Conservation (phyloP, 1,140 invertebrate genomes). For the Dinoponera quadriceps region DNA sequence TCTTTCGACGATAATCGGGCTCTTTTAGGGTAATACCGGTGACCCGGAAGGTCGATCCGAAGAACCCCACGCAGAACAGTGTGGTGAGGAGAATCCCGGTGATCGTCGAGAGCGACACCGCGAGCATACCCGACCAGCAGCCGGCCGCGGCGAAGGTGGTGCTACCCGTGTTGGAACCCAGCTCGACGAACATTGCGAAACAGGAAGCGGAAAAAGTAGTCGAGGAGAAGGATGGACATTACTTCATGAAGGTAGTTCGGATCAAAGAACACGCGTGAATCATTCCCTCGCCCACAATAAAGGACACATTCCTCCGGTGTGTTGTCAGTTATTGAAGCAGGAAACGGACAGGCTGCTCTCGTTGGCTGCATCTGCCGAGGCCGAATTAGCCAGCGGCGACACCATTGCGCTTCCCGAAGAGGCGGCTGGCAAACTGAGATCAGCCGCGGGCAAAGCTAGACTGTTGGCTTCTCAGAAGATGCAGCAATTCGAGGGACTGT, state of each 20-base stretch:
- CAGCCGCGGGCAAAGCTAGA: slow-evolving; percentile 96
- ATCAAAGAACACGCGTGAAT: not conserved
- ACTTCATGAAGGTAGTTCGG: slow-evolving; percentile 87
- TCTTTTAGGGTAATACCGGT: slow-evolving; percentile 60
- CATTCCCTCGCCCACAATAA: not conserved
- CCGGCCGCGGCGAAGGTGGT: slow-evolving; percentile 85
- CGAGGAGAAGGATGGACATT: slow-evolving; percentile 89
- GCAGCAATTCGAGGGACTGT: slow-evolving; percentile 96
- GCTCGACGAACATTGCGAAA: slow-evolving; percentile 76
- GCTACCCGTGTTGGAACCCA: slow-evolving; percentile 81
- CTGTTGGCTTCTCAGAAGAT: slow-evolving; percentile 96
- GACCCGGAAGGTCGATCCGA: slow-evolving; percentile 60
- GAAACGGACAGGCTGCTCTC: slow-evolving; percentile 90
- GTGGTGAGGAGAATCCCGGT: slow-evolving; percentile 39
- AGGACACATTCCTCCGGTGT: slow-evolving; percentile 4
- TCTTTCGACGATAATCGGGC: not conserved
- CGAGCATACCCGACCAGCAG: slow-evolving; percentile 83
- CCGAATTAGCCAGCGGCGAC: slow-evolving; percentile 86
- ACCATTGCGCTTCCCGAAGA: slow-evolving; percentile 89
- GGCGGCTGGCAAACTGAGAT: slow-evolving; percentile 92
- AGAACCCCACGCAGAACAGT: slow-evolving; percentile 15
- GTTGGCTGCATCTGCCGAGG: slow-evolving; percentile 89
- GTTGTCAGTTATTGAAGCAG: slow-evolving; percentile 88
- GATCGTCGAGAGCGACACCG: slow-evolving; percentile 62
- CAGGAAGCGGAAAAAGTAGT: slow-evolving; percentile 70